Conservation (phyloP, 2,113 vertebrate species). For the Carassius auratus region DNA sequence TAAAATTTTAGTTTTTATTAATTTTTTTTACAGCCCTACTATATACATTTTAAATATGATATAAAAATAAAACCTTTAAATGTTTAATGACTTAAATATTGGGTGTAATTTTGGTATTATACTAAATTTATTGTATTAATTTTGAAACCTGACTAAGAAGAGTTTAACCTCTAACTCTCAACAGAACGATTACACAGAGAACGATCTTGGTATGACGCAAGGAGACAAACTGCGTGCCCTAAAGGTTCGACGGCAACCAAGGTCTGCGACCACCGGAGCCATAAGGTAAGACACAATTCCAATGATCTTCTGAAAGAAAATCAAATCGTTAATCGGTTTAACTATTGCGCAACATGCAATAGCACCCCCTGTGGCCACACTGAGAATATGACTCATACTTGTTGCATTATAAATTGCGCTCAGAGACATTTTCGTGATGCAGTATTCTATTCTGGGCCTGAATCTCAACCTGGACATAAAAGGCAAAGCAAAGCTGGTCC, state of each 20-base stretch:
- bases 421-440: background rate
- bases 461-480: background rate
- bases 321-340: background rate
- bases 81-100: no score
- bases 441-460: background rate
- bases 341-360: background rate
- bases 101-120: background rate
- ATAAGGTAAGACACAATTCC: constrained; percentile 73
- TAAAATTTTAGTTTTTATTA: no score
- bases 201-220: constrained; percentile 81
- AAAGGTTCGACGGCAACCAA: constrained; percentile 84
- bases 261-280: constrained; percentile 76
- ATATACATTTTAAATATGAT: no score
- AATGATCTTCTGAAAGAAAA: background rate
- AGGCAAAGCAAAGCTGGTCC: background rate
- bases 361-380: background rate
- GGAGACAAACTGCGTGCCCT: constrained; percentile 96
- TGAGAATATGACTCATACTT: background rate
- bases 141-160: background rate
- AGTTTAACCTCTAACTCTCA: constrained; percentile 9
- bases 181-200: constrained; percentile 79
- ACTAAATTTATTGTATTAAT: no score
- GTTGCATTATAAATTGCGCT: background rate
- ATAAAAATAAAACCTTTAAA: no score
- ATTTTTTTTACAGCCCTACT: no score